Evolutionary conservation across 2,113 vertebrate genomes (phyloP).

Genomic region (Bolborhynchus lineola): DNA sequence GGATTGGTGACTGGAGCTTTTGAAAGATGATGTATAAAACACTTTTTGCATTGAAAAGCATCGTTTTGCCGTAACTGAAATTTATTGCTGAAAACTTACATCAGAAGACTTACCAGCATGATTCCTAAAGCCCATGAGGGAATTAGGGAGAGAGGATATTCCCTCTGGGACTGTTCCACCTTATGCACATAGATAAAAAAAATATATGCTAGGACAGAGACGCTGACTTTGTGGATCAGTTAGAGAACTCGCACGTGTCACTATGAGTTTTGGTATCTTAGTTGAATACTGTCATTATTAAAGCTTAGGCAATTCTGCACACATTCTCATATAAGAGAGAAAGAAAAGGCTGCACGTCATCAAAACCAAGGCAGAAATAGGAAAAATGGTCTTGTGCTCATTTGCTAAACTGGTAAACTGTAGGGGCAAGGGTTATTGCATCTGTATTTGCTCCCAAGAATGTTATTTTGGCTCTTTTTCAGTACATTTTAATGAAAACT

Average conservation of each 20-base stretch:
- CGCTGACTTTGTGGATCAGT: neutral
- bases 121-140: neutral
- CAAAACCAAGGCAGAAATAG: neutral
- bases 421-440: neutral
- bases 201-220: neutral
- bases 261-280: neutral
- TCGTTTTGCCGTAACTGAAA: neutral
- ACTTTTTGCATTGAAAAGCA: neutral
- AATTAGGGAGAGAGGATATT: neutral
- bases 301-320: neutral
- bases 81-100: neutral
- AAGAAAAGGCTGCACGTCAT: neutral
- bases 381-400: neutral
- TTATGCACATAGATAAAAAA: neutral
- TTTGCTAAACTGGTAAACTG: neutral
- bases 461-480: neutral
- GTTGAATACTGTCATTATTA: neutral
- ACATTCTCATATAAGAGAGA: neutral
- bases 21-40: neutral
- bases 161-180: neutral
- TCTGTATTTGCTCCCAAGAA: neutral
- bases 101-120: neutral
- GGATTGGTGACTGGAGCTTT: neutral
- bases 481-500: neutral
- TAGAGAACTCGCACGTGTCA: fast-evolving